Conservation (phyloP, 2,113 vertebrate species). For the Perca schrenkii region DNA sequence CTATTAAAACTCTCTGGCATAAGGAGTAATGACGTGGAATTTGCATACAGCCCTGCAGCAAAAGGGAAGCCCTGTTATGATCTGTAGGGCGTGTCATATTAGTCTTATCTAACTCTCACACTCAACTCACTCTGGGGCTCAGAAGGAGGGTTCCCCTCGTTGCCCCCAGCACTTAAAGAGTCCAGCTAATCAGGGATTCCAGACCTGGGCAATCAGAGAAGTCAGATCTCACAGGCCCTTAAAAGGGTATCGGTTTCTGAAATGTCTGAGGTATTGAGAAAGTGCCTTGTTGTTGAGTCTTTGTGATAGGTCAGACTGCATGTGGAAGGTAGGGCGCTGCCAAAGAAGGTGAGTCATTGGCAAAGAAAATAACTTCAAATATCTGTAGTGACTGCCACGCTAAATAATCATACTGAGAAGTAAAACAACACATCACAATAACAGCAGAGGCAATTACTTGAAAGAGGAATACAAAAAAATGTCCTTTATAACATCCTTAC, state of each 20-base stretch:
- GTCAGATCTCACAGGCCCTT: slow-evolving; percentile 27
- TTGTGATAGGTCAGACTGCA: slow-evolving; percentile 17
- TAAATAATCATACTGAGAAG: not conserved
- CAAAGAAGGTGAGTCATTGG: slow-evolving; percentile 7
- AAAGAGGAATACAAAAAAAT: not conserved
- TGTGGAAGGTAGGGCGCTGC: not conserved
- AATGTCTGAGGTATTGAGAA: slow-evolving; percentile 54
- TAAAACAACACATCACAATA: slow-evolving; percentile 31
- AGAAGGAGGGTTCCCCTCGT: slow-evolving; percentile 54
- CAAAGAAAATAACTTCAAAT: slow-evolving; percentile 27
- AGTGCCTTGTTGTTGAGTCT: slow-evolving; percentile 36
- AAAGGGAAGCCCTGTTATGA: slow-evolving; percentile 64
- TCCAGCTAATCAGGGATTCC: slow-evolving; percentile 59
- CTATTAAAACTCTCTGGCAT: slow-evolving; percentile 27
- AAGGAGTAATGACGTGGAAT: slow-evolving; percentile 36
- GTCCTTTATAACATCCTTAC: slow-evolving; percentile 11
- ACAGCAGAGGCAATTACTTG: not conserved
- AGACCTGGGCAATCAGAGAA: slow-evolving; percentile 51
- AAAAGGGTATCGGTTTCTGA: slow-evolving; percentile 37
- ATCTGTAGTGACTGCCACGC: slow-evolving; percentile 6
- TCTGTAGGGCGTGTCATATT: slow-evolving; percentile 73
- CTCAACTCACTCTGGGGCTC: slow-evolving; percentile 73
- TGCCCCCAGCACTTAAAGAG: slow-evolving; percentile 17
- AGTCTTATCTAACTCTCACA: slow-evolving; percentile 79
- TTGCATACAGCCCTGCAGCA: slow-evolving; percentile 44